A percentile compares a stretch with the other conserved stretches of the same genome.
phyloP scores from a whole-genome alignment of 2,888 invertebrate species.

The Listrodromus nycthemerus region DNA sequence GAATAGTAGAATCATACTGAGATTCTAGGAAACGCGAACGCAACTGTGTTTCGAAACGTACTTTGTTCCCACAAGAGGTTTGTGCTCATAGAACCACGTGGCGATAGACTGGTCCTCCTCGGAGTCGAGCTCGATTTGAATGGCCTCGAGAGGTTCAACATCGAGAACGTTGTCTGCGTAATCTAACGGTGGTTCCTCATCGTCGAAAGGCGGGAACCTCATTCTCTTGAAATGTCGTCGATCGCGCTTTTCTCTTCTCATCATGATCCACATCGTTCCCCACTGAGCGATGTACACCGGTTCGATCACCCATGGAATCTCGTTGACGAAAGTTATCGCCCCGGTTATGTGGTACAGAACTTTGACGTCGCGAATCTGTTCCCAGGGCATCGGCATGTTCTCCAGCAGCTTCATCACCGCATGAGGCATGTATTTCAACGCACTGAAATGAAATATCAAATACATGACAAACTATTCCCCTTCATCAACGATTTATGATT shows the following conservation, averaged over 20 bases:
- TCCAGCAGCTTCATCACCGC: constrained; percentile 99
- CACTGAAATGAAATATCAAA: constrained; percentile 85
- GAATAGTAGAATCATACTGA: constrained; percentile 88
- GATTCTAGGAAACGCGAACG: background rate
- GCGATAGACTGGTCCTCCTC: constrained; percentile 96
- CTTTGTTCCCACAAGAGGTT: constrained; percentile 96
- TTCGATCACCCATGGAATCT: constrained; percentile 99
- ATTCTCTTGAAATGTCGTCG: constrained; percentile 99
- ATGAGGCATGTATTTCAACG: constrained; percentile 99
- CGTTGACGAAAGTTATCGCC: constrained; percentile 99
- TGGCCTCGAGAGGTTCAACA: constrained; percentile 99
- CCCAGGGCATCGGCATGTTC: constrained; percentile 99
- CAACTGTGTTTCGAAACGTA: constrained; percentile 82
- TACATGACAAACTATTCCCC: background rate
- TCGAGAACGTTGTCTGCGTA: constrained; percentile 99
- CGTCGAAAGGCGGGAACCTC: constrained; percentile 99
- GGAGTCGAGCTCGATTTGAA: constrained; percentile 98
- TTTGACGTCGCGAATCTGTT: constrained; percentile 99
- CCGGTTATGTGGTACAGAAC: constrained; percentile 99
- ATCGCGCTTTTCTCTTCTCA: constrained; percentile 99
- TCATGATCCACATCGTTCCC: constrained; percentile 99
- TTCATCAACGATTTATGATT: background rate
- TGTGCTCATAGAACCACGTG: constrained; percentile 99
- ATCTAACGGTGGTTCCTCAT: constrained; percentile 99
- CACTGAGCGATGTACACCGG: constrained; percentile 99